These are phyloP conservation scores for Drosophila paucipuncta DNA, from an alignment of 2,888 invertebrate genomes.

Conservation along the genomic window DNA sequence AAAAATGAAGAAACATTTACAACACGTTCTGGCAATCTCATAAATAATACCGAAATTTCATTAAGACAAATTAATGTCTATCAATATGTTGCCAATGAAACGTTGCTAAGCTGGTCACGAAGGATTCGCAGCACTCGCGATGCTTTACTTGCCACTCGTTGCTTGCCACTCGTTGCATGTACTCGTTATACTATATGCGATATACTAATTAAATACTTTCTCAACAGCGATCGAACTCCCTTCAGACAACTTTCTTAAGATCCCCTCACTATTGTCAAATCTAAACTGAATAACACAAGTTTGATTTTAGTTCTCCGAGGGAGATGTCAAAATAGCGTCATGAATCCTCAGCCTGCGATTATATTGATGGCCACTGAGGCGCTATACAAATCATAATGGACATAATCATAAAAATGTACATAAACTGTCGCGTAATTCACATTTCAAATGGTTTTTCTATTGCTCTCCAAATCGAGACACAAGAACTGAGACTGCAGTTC, in stretches of 20 bases:
- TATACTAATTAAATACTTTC: background rate
- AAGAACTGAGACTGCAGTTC: constrained; percentile 13
- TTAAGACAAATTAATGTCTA: constrained; percentile 86
- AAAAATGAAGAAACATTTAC: constrained; percentile 37
- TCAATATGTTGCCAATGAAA: constrained; percentile 84
- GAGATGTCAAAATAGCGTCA: constrained; percentile 2
- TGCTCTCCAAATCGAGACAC: constrained; percentile 1
- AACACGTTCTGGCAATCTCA: constrained; percentile 83
- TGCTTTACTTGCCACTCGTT: constrained; percentile 3
- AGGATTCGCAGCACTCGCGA: background rate
- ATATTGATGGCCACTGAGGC: constrained; percentile 30
- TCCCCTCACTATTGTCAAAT: background rate
- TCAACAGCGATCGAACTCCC: background rate
- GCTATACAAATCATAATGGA: constrained; percentile 49
- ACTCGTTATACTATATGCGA: background rate
- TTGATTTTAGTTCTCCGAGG: background rate
- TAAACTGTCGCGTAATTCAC: constrained; percentile 56
- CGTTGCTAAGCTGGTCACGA: constrained; percentile 20
- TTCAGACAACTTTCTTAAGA: background rate
- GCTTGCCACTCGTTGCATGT: background rate
- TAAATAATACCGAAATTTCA: constrained; percentile 85
- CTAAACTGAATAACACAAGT: background rate
- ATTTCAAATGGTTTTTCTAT: constrained; percentile 31
- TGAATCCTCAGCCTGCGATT: constrained; percentile 21
- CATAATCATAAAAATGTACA: constrained; percentile 56